phyloP scores from a whole-genome alignment of 2,888 invertebrate genomes.

The Eristalis pertinax region DNA sequence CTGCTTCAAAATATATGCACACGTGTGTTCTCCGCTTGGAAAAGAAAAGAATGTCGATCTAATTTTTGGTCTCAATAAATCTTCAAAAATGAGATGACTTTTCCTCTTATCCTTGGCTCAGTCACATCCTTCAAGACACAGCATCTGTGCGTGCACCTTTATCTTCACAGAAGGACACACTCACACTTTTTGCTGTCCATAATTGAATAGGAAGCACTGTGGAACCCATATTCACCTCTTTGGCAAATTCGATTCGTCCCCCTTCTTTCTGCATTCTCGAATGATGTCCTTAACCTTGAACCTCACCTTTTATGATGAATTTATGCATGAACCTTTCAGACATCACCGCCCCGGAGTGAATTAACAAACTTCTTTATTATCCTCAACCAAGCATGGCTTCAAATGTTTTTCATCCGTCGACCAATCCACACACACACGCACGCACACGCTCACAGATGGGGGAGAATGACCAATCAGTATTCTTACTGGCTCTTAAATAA shows the following conservation, averaged over 20 bases:
- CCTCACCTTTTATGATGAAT: neutral
- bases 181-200: neutral
- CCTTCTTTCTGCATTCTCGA: neutral
- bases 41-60: no score
- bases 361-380: neutral
- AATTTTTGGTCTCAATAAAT: no score
- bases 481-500: neutral
- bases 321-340: slow-evolving; percentile 1
- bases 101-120: no score
- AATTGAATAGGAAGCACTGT: neutral
- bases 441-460: neutral
- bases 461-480: neutral
- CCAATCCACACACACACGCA: neutral
- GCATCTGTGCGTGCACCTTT: neutral
- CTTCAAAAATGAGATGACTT: no score
- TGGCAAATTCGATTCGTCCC: neutral
- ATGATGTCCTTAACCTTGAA: neutral
- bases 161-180: neutral
- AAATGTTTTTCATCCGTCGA: neutral
- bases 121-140: neutral
- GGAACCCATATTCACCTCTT: neutral
- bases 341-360: neutral
- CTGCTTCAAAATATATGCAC: no score
- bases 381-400: neutral
- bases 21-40: no score